Percentiles rank a stretch among this genome's conserved stretches.
These are phyloP conservation scores for Syngnathus floridae DNA, from an alignment of 2,113 vertebrate species.

Conservation along the genomic window DNA sequence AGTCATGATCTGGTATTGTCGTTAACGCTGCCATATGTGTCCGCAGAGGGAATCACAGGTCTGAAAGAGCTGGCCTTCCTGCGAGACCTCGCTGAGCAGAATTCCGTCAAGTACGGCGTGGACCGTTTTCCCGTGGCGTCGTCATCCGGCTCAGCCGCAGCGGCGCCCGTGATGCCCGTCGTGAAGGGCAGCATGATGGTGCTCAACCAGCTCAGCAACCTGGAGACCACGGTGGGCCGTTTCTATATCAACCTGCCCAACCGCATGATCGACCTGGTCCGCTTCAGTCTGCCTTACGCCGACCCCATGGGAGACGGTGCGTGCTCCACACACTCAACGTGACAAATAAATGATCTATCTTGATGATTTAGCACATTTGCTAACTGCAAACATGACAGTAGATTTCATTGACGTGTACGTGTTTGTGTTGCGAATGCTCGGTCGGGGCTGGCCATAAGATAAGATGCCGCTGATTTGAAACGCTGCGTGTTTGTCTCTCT, in stretches of 20 bases:
- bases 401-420: neutral
- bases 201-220: constrained; percentile 94
- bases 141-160: constrained; percentile 19
- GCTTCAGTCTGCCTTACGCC: constrained; percentile 90
- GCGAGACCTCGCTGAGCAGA: constrained; percentile 93
- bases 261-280: constrained; percentile 91
- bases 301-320: constrained; percentile 97
- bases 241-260: constrained; percentile 98
- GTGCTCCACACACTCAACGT: constrained; percentile 32
- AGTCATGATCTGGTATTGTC: neutral
- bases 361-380: neutral
- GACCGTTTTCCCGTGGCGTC: constrained; percentile 27
- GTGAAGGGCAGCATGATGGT: constrained; percentile 99
- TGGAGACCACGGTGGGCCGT: constrained; percentile 92
- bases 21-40: neutral
- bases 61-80: constrained; percentile 95
- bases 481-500: constrained; percentile 11
- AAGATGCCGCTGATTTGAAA: neutral
- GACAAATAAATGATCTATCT: neutral
- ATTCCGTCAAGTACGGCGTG: constrained; percentile 84
- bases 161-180: constrained; percentile 68
- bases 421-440: neutral
- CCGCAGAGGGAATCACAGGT: constrained; percentile 85
- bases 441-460: neutral
- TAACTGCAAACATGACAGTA: neutral